Evolutionary conservation across 2,113 vertebrate species (phyloP).

Genomic region (Datnioides undecimradiatus): DNA sequence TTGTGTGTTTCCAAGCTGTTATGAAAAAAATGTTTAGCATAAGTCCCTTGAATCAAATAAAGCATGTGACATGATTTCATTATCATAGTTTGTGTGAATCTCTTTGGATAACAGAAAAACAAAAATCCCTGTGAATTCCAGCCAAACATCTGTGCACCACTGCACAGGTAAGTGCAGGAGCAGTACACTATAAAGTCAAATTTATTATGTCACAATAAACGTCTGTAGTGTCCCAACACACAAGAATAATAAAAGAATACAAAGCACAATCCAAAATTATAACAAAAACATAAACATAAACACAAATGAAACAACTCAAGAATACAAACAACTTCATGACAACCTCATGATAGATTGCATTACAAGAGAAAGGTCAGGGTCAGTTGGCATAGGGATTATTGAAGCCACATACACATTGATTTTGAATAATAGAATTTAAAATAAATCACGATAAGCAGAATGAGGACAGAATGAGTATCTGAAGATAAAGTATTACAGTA

Average conservation of each 20-base stretch:
- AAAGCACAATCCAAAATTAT: background rate
- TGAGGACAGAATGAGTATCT: background rate
- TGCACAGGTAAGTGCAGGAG: background rate
- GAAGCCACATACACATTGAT: background rate
- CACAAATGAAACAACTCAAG: background rate
- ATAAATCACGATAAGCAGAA: no score
- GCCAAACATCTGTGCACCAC: background rate
- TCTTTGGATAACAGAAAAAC: background rate
- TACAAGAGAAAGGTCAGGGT: no score
- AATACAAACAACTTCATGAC: background rate
- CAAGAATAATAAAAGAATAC: background rate
- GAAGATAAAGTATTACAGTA: no score
- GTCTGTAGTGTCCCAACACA: background rate
- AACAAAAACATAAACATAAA: no score
- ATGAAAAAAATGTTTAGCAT: background rate
- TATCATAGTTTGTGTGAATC: background rate
- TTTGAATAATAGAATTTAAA: background rate
- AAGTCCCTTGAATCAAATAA: background rate
- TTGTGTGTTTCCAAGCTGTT: background rate
- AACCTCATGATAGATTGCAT: background rate
- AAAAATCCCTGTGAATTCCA: background rate
- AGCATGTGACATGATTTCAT: background rate
- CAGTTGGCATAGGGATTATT: background rate
- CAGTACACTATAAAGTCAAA: background rate
- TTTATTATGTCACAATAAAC: background rate